A percentile compares a stretch with the other conserved stretches of the same genome.
Evolutionary conservation across 2,797 vertebrate species (phyloP).

Genomic region (Gambusia yucatana): DNA sequence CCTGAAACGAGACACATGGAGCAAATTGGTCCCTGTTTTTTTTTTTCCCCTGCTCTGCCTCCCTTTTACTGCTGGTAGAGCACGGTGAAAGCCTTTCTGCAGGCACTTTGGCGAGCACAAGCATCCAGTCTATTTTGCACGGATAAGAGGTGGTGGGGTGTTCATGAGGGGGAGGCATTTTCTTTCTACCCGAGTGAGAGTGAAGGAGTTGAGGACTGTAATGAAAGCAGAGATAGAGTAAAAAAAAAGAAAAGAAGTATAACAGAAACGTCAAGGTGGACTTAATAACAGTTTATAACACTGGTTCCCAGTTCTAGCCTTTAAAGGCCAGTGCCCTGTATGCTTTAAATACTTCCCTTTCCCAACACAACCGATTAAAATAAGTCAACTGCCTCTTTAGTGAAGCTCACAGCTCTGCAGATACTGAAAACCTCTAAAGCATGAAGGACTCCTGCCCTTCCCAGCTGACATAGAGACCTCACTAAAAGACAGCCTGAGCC

Average conservation of each 20-base stretch:
- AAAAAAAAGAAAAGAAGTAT: constrained; percentile 4
- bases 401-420: not conserved
- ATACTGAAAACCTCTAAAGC: not conserved
- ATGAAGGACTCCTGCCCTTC: not conserved
- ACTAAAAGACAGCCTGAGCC: not conserved
- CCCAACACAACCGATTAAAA: not conserved
- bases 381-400: not conserved
- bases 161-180: constrained; percentile 41
- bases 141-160: constrained; percentile 44
- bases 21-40: constrained; percentile 55
- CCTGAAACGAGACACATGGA: constrained; percentile 78
- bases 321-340: not conserved
- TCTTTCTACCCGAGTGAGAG: constrained; percentile 56
- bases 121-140: constrained; percentile 71
- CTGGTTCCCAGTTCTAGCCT: not conserved
- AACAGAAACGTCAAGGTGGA: constrained; percentile 18
- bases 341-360: not conserved
- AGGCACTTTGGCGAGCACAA: constrained; percentile 72
- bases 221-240: constrained; percentile 20
- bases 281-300: not conserved
- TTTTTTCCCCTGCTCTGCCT: constrained; percentile 27
- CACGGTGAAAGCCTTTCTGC: constrained; percentile 68
- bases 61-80: constrained; percentile 65
- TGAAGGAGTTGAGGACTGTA: constrained; percentile 13
- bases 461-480: not conserved